Evolutionary conservation across 2,888 invertebrate species (phyloP), one percentile per base, ranked within the genome.

Genomic region (Augochlorella aurata): DNA sequence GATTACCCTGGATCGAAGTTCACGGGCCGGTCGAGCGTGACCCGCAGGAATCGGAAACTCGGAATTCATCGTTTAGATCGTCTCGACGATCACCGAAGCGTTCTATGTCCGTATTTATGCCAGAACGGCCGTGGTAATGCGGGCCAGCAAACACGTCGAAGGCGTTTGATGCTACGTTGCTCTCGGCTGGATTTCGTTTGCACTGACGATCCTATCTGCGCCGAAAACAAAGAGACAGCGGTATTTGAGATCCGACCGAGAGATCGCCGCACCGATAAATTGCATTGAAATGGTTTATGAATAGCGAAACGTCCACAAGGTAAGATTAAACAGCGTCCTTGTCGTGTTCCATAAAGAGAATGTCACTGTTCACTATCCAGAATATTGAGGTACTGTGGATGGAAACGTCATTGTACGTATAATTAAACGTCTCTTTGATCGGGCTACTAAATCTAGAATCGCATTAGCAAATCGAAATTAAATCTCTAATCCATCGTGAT

Each of bases 101-200:
- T n/a, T 16, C 16, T 45, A 7, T 49, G 68, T 52, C 24, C 21
- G 49, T 14, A 54, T 4, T 66, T 67, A 44, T 21, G 21, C 44
- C 29, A 24, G 54, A 9, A 14, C 10, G 21, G 12, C 4, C 44
- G 21, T 38, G 16, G 29, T 54, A 65, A 79, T 73, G n/a, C 69
- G 69, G 73, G 49, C 63, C 49, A 21, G 65, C 69, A 66, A 79
- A 74, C 67, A 73, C 54, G 8, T 58, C 50, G 45, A 49, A 71
- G 44, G 49, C 14, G 58, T 38, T 76, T 50, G 52, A 29, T 38
- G 58, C 67, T 61, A 49, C 61, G 61, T 12, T 16, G n/a, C 3
- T n/a, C 54, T 1, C 3, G 24, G 2, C 18, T 61, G 29, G 21
- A 29, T 44, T 54, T 68, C 69, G 49, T 70, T 79, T 70, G 54